Evolutionary conservation across 2,888 invertebrate species (phyloP).

Genomic region (Laspeyria flexula): DNA sequence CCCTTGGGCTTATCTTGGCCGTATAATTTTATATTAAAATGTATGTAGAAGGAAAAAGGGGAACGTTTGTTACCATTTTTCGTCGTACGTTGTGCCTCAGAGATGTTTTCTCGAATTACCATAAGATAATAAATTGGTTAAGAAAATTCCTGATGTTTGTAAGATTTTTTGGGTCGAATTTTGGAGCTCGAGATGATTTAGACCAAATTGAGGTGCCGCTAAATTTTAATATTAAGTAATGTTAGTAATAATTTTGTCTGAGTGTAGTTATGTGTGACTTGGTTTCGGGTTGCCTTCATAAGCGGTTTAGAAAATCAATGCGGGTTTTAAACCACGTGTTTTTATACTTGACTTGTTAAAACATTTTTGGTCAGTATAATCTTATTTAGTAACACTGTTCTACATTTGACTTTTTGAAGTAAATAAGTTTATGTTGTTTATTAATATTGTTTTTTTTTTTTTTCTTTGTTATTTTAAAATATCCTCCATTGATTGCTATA

Average conservation of each 20-base stretch:
- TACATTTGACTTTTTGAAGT: neutral
- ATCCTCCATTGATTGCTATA: too few species aligned
- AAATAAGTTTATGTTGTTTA: too few species aligned
- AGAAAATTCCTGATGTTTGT: constrained; percentile 28
- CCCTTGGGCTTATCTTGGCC: constrained; percentile 48
- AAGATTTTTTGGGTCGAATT: constrained; percentile 10
- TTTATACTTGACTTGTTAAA: constrained; percentile 11
- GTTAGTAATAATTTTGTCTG: neutral
- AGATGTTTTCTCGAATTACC: constrained; percentile 43
- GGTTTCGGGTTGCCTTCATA: neutral
- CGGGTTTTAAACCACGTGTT: constrained; percentile 2
- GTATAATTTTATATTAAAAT: constrained; percentile 64
- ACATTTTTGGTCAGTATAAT: constrained; percentile 4
- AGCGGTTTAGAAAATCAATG: constrained; percentile 9
- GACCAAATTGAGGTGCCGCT: neutral
- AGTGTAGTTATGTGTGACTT: neutral
- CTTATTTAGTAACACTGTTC: neutral
- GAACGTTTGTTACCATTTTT: constrained; percentile 36
- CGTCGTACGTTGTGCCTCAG: constrained; percentile 35
- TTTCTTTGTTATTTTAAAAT: too few species aligned
- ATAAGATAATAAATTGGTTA: constrained; percentile 47
- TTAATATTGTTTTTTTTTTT: too few species aligned
- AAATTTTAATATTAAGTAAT: neutral
- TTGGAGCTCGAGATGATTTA: neutral
- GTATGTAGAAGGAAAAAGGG: constrained; percentile 41